Percentiles rank a stretch among this genome's conserved stretches.
phyloP scores from a whole-genome alignment of 2,113 vertebrate species.

The Otolemur garnettii region DNA sequence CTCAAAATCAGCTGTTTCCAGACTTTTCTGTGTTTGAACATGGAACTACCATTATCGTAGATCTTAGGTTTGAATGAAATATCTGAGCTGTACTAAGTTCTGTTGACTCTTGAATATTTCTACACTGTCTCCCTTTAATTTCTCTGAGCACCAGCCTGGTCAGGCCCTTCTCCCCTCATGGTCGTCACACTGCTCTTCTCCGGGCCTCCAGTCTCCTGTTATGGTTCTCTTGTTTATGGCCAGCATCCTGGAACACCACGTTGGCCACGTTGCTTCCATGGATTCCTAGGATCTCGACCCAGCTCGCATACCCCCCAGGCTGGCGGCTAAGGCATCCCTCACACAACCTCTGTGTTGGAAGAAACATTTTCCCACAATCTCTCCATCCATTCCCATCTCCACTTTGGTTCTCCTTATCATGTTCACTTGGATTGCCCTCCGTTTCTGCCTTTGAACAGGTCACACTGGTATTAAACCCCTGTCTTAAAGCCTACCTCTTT shows the following conservation, averaged over 20 bases:
- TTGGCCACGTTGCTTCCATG: neutral
- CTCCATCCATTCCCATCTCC: neutral
- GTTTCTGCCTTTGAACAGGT: neutral
- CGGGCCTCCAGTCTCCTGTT: neutral
- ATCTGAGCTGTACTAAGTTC: conserved; percentile 17
- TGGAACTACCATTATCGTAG: neutral
- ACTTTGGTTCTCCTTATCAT: neutral
- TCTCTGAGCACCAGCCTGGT: neutral
- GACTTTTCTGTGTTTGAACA: neutral
- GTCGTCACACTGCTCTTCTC: neutral
- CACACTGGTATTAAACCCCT: neutral
- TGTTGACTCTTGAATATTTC: conserved; percentile 7
- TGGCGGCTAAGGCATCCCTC: neutral
- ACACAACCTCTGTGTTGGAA: neutral
- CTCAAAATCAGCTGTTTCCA: neutral
- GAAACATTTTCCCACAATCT: neutral
- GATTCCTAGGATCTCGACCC: neutral
- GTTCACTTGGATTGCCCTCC: neutral
- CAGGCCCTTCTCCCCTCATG: neutral
- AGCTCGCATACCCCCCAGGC: neutral
- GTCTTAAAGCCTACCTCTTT: neutral
- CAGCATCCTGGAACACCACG: neutral
- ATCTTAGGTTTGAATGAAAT: conserved; percentile 15
- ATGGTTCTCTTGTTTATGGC: conserved; percentile 2
- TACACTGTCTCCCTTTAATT: neutral